Base-by-base conservation (phyloP, 2,113 vertebrate genomes). In the Geococcyx californianus region DNA sequence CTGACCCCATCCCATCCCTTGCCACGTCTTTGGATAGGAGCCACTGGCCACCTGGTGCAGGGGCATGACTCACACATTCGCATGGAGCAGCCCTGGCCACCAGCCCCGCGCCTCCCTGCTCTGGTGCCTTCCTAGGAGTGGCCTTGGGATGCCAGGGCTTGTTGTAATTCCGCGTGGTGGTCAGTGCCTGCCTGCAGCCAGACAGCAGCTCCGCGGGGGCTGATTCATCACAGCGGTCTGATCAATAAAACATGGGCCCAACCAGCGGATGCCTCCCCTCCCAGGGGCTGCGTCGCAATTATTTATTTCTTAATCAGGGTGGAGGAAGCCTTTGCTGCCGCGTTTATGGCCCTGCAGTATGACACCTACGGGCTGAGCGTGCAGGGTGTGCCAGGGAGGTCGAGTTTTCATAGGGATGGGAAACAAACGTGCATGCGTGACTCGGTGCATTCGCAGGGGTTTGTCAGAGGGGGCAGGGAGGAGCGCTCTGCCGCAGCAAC, bases 201-300 rank as follows among this genome's bases (percentile, higher is more conserved):
- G 89, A 91, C 93, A 36, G 1, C 1, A 12, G 66, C 89, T 95
- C 95, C 23, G 73, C 56, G 0, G 93, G 89, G 96, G 80, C 87
- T 33, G 59, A 96, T 94, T 84, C 80, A 96, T 96, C 93, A 92
- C 80, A 75, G 59, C 8, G 10, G 26, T 47, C 83, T 7, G 14
- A 97, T 97, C 97, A 96, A 91, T 97, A 95, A 97, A 97, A 95
- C 88, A 88, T 66, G 87, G 91, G 42, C 64, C 80, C 80, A 85
- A 69, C 44, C 86, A 58, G 44, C 6, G 38, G 75, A 40, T 7
- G 19, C 38, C 78, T 83, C 72, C 58, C 68, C 64, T 93, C 81
- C 75, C 44, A 33, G 15, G 31, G 45, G 62, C 90, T 49, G 67
- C 7, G 3, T 23, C 0, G 6, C 72, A 81, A 94, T 97, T 90